Percentiles rank a stretch among this genome's conserved stretches.
These are phyloP conservation scores for Oriolus oriolus DNA, from an alignment of 2,113 vertebrate species.

Conservation along the genomic window DNA sequence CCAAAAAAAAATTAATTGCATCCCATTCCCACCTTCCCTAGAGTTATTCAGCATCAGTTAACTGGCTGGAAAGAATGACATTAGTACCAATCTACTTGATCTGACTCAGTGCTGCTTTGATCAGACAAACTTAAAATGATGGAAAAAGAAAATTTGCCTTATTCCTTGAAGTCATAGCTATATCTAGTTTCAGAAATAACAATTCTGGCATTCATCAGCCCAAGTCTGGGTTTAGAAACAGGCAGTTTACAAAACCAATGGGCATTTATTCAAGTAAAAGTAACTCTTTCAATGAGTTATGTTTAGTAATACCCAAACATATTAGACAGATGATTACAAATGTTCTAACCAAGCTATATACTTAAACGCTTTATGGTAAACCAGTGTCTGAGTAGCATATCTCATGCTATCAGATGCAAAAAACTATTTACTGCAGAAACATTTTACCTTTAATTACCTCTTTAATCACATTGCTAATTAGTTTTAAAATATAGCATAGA, in stretches of 20 bases:
- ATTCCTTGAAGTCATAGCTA: background rate
- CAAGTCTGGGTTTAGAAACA: background rate
- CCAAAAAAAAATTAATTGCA: background rate
- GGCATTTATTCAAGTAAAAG: slow-evolving; percentile 60
- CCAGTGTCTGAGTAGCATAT: slow-evolving; percentile 47
- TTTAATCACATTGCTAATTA: slow-evolving; percentile 66
- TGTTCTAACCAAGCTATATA: slow-evolving; percentile 55
- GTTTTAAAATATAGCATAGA: slow-evolving; percentile 42
- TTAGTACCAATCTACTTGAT: background rate
- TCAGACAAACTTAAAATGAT: background rate
- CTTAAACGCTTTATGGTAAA: slow-evolving; percentile 47
- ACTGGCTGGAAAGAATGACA: background rate
- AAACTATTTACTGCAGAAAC: slow-evolving; percentile 62
- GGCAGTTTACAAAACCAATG: slow-evolving; percentile 40
- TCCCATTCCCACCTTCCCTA: background rate
- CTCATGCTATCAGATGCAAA: slow-evolving; percentile 58
- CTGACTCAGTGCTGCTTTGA: background rate
- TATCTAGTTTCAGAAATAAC: background rate
- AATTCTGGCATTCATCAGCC: background rate
- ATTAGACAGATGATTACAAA: slow-evolving; percentile 60
- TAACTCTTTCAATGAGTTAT: slow-evolving; percentile 44
- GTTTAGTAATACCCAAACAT: slow-evolving; percentile 47
- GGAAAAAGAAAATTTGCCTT: background rate
- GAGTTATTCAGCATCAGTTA: background rate
- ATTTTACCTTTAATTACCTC: slow-evolving; percentile 73